Percentiles rank a stretch among this genome's conserved stretches.
phyloP scores from a whole-genome alignment of 2,888 invertebrate genomes.

The Sepioteuthis lessoniana region DNA sequence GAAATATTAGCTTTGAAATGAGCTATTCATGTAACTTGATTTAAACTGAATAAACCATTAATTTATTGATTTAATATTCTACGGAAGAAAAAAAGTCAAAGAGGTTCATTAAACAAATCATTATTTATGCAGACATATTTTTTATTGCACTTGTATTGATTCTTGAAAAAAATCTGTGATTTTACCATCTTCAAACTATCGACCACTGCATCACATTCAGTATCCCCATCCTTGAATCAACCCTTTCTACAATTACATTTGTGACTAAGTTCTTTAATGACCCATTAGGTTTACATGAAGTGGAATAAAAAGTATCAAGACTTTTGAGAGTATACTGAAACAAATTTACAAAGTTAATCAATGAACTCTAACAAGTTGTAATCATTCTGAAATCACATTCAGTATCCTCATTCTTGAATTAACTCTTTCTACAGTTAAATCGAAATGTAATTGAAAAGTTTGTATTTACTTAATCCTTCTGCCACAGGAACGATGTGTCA shows the following conservation, averaged over 20 bases:
- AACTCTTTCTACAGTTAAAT: too few species aligned
- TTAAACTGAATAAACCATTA: neutral
- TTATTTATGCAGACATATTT: neutral
- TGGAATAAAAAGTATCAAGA: too few species aligned
- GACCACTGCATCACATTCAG: neutral
- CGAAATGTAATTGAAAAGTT: too few species aligned
- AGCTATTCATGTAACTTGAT: neutral
- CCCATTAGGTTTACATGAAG: too few species aligned
- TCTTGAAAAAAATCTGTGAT: neutral
- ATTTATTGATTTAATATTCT: neutral
- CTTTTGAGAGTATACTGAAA: too few species aligned
- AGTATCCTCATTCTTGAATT: too few species aligned
- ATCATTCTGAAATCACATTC: too few species aligned
- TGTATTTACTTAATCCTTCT: too few species aligned
- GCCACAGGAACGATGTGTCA: too few species aligned
- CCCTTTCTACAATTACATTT: neutral
- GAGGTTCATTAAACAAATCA: neutral
- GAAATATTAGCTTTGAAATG: too few species aligned
- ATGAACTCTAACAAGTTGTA: neutral
- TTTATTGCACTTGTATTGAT: neutral
- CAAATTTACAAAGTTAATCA: neutral
- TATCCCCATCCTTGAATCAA: neutral
- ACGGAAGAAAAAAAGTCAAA: neutral
- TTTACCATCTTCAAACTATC: neutral
- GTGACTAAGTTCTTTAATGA: neutral